These are phyloP conservation scores for Anniella stebbinsi DNA, from an alignment of 2,797 vertebrate genomes.

Conservation along the genomic window DNA sequence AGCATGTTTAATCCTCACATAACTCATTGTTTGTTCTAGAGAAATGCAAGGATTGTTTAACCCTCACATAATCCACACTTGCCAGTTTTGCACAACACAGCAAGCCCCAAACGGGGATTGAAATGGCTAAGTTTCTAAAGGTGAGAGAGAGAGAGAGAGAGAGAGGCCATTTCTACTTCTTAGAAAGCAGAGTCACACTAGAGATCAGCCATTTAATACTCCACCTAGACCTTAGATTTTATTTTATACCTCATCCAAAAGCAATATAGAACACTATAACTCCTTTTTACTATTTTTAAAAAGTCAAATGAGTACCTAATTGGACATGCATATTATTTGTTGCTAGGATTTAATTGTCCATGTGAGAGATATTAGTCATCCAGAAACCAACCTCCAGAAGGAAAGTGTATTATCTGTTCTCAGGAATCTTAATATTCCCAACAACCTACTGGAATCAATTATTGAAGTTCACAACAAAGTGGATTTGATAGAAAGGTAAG, in stretches of 20 bases:
- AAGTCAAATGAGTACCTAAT: neutral
- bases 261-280: neutral
- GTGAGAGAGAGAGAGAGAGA: neutral
- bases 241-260: conserved; percentile 17
- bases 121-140: conserved; percentile 37
- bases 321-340: neutral
- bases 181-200: neutral
- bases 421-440: conserved; percentile 85
- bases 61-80: too few species aligned
- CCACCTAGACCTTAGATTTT: neutral
- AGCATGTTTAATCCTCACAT: too few species aligned
- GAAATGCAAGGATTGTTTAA: too few species aligned
- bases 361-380: conserved; percentile 93
- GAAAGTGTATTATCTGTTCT: conserved; percentile 87
- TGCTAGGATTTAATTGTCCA: conserved; percentile 91
- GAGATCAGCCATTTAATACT: conserved; percentile 16
- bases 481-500: conserved; percentile 89
- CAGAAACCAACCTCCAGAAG: conserved; percentile 90
- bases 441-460: conserved; percentile 83
- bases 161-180: neutral
- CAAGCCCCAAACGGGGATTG: neutral
- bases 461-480: conserved; percentile 96
- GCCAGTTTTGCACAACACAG: too few species aligned
- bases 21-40: too few species aligned
- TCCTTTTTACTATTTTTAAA: neutral